Percentiles rank a stretch among this genome's conserved stretches.
Conservation (phyloP, 2,113 vertebrate genomes). For the Neotragus moschatus region DNA sequence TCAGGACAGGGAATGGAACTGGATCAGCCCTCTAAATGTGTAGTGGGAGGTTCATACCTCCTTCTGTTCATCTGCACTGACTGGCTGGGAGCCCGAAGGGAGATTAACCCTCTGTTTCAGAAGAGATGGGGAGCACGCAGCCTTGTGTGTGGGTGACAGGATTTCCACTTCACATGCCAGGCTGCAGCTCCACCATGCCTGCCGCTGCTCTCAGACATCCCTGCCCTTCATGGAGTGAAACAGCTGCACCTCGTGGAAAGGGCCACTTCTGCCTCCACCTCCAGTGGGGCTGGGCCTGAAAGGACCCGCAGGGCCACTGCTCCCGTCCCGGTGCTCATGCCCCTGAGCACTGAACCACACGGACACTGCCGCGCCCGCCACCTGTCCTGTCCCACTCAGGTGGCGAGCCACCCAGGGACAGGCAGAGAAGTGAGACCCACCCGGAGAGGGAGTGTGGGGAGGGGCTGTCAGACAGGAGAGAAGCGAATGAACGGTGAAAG, state of each 20-base stretch:
- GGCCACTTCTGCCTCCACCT: neutral
- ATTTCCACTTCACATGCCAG: neutral
- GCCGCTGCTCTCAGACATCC: neutral
- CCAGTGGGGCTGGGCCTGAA: neutral
- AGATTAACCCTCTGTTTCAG: neutral
- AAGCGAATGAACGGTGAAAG: neutral
- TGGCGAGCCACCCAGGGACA: neutral
- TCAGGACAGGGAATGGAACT: neutral
- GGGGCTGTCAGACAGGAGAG: neutral
- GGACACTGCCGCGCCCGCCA: neutral
- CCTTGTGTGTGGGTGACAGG: neutral
- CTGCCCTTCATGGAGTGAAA: neutral
- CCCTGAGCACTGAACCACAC: neutral
- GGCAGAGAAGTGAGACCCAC: slow-evolving; percentile 14
- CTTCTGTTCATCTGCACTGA: neutral
- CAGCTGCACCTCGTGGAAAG: neutral
- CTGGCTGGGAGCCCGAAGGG: neutral
- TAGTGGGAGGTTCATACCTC: neutral
- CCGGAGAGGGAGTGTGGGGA: neutral
- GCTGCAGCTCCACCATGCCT: neutral
- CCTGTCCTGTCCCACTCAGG: neutral
- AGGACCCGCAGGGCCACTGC: neutral
- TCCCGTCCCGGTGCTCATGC: neutral
- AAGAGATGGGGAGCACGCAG: neutral
- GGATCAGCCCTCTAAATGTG: neutral